Conservation (phyloP, 2,113 vertebrate species). For the Pleuronectes platessa region DNA sequence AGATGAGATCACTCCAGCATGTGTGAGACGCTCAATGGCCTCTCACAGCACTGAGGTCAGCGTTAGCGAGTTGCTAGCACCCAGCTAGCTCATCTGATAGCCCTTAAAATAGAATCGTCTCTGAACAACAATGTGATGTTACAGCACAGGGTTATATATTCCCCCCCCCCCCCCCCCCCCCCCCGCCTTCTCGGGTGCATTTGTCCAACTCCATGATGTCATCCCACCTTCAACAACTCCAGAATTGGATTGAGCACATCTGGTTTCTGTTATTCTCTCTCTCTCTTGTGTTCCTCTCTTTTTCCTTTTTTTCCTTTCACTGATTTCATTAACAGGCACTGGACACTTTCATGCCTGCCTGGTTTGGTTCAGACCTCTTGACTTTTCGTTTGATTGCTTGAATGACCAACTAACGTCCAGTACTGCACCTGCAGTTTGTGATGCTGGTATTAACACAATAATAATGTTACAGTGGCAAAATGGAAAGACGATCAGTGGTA, state of each 20-base stretch:
- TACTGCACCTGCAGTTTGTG: too few species aligned
- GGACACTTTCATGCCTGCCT: neutral
- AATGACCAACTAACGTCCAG: too few species aligned
- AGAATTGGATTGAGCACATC: slow-evolving; percentile 58
- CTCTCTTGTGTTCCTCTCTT: neutral
- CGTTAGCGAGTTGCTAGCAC: neutral
- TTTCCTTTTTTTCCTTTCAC: neutral
- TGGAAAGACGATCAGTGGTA: too few species aligned
- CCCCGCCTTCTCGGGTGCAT: slow-evolving; percentile 8
- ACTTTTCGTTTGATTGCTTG: too few species aligned
- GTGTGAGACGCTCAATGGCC: neutral
- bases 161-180: slow-evolving; percentile 4
- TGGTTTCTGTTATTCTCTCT: slow-evolving; percentile 52
- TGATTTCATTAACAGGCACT: slow-evolving; percentile 26
- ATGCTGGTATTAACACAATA: too few species aligned
- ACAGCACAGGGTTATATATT: slow-evolving; percentile 26
- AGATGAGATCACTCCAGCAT: neutral
- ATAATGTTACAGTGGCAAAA: too few species aligned
- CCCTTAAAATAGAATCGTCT: slow-evolving; percentile 40
- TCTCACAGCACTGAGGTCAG: neutral
- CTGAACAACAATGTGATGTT: slow-evolving; percentile 22
- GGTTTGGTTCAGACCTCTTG: too few species aligned
- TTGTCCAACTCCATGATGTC: slow-evolving; percentile 52
- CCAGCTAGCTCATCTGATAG: slow-evolving; percentile 16
- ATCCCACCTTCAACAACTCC: slow-evolving; percentile 53